Evolutionary conservation across 2,113 vertebrate genomes (phyloP).

Genomic region (Hystrix brachyura): DNA sequence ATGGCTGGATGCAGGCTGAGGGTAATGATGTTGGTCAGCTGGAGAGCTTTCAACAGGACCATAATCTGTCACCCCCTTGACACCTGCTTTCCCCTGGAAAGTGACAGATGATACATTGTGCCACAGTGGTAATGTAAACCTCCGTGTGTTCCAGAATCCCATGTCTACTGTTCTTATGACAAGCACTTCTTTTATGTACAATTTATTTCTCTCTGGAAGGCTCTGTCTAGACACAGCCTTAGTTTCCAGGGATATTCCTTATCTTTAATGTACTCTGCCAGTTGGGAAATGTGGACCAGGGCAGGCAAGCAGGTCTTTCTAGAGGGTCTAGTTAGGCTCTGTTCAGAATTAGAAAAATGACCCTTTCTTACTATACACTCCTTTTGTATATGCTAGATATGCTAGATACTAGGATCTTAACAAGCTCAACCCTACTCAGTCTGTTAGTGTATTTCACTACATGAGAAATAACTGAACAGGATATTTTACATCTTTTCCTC

Average conservation of each 20-base stretch:
- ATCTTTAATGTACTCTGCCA: neutral
- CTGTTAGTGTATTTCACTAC: neutral
- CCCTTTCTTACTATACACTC: too few species aligned
- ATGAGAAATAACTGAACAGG: too few species aligned
- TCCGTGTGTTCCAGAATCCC: slow-evolving; percentile 52
- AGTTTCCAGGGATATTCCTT: neutral
- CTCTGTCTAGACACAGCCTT: slow-evolving; percentile 63
- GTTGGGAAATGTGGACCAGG: neutral
- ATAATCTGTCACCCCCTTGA: slow-evolving; percentile 65
- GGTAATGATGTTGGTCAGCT: slow-evolving; percentile 62
- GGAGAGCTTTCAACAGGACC: slow-evolving; percentile 48
- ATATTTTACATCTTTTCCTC: neutral
- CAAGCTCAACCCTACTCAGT: accelerated
- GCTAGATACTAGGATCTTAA: neutral
- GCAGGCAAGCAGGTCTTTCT: neutral
- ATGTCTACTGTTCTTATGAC: slow-evolving; percentile 56
- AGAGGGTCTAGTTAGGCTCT: neutral
- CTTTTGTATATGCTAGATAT: neutral
- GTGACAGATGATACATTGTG: slow-evolving; percentile 59
- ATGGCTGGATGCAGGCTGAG: neutral
- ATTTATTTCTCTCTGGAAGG: slow-evolving; percentile 74
- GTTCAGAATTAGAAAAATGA: neutral
- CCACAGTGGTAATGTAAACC: slow-evolving; percentile 46
- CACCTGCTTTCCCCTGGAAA: neutral
- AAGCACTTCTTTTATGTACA: slow-evolving; percentile 56